These are phyloP conservation scores for Ariolimax columbianus DNA, from an alignment of 2,888 invertebrate species.

Conservation along the genomic window DNA sequence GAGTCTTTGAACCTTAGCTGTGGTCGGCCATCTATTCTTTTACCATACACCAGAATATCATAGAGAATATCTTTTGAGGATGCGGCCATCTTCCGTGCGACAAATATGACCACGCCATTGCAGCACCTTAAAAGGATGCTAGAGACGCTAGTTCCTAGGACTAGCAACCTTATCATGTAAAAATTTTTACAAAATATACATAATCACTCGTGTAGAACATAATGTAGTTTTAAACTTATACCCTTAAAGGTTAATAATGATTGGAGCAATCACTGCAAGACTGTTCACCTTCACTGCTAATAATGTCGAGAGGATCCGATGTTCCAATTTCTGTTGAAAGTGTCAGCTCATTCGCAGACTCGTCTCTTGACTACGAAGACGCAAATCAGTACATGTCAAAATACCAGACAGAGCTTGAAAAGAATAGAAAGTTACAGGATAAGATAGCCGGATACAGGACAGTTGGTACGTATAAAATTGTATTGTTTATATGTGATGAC, in stretches of 20 bases:
- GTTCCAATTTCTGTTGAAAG: neutral
- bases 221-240: neutral
- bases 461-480: constrained; percentile 30
- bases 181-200: no score
- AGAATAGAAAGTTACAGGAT: constrained; percentile 29
- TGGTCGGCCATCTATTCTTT: no score
- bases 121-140: no score
- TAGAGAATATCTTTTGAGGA: no score
- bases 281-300: neutral
- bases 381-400: neutral
- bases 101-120: no score
- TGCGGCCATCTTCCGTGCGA: no score
- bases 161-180: neutral
- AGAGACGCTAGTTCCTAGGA: no score
- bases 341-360: neutral
- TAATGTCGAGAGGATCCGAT: constrained; percentile 17
- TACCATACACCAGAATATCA: no score
- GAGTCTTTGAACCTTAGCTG: no score
- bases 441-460: constrained; percentile 35
- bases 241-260: constrained; percentile 2
- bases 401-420: neutral
- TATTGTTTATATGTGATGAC: no score
- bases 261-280: neutral
- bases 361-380: constrained; percentile 3
- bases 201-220: no score